phyloP scores from a whole-genome alignment of 2,888 invertebrate genomes.

The Rhagonycha lutea region DNA sequence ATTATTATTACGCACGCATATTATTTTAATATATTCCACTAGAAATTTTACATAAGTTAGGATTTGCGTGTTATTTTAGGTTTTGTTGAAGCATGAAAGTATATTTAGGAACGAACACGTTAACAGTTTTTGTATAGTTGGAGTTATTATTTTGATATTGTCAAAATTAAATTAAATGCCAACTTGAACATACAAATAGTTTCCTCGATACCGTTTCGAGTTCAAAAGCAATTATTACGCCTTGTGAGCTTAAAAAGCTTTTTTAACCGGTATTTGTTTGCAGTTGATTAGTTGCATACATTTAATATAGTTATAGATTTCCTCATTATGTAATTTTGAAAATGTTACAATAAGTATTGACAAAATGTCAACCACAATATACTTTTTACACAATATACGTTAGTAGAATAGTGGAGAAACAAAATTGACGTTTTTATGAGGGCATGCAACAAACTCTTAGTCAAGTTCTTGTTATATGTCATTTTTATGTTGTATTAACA shows the following conservation, averaged over 20 bases:
- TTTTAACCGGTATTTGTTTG: background rate
- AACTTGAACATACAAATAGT: background rate
- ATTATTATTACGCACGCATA: background rate
- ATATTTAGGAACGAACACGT: background rate
- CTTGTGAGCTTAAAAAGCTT: background rate
- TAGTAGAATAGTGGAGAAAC: constrained; percentile 3
- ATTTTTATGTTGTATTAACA: constrained; percentile 15
- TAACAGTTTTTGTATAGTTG: background rate
- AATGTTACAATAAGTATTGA: background rate
- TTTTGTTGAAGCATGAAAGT: background rate
- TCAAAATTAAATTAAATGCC: background rate
- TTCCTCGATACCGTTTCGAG: background rate
- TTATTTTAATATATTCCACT: background rate
- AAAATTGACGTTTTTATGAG: constrained; percentile 17
- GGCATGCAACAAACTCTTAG: constrained; percentile 6
- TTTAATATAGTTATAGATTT: background rate
- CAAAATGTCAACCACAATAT: constrained; percentile 1
- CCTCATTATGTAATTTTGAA: background rate
- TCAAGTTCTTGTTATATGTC: constrained; percentile 14
- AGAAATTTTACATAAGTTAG: background rate
- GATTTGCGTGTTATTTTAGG: background rate
- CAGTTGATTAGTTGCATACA: background rate
- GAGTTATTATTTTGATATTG: background rate
- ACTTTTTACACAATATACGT: constrained; percentile 7
- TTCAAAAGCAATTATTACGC: background rate